phyloP scores from a whole-genome alignment of 2,797 vertebrate genomes.

The Thamnophis elegans region DNA sequence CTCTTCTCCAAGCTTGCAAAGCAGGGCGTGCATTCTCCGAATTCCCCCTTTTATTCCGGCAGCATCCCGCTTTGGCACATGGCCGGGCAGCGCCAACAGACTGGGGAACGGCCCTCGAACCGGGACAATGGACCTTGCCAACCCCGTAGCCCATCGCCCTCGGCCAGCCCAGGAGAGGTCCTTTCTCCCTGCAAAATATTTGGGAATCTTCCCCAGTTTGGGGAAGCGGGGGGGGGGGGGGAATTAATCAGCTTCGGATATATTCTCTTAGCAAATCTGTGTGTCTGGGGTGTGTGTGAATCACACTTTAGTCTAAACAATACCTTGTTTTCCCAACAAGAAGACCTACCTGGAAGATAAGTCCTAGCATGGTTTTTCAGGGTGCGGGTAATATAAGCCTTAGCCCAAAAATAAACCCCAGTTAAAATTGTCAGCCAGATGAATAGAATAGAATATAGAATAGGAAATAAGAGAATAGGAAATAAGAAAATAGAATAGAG shows the following conservation, averaged over 20 bases:
- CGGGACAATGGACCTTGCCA: background rate
- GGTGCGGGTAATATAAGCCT: no score
- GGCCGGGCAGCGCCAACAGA: background rate
- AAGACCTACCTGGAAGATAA: no score
- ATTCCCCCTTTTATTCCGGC: background rate
- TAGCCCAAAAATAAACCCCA: no score
- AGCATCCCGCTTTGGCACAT: rapidly evolving
- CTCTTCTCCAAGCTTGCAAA: background rate
- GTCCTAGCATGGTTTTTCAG: no score
- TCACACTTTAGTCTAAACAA: background rate
- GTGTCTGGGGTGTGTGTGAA: background rate
- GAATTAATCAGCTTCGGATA: no score
- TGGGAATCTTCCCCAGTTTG: background rate
- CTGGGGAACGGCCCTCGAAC: background rate
- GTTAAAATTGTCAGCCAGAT: no score
- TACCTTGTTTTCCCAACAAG: no score
- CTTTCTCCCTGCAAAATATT: background rate
- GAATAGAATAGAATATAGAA: no score
- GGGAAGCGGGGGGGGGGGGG: no score
- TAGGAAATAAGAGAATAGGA: no score
- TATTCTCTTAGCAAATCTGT: background rate
- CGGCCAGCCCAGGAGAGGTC: background rate
- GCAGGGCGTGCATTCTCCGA: background rate
- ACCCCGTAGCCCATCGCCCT: background rate
- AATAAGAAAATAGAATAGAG: no score